These are phyloP conservation scores for Watersipora subatra DNA, from an alignment of 1,140 invertebrate genomes.

Conservation along the genomic window DNA sequence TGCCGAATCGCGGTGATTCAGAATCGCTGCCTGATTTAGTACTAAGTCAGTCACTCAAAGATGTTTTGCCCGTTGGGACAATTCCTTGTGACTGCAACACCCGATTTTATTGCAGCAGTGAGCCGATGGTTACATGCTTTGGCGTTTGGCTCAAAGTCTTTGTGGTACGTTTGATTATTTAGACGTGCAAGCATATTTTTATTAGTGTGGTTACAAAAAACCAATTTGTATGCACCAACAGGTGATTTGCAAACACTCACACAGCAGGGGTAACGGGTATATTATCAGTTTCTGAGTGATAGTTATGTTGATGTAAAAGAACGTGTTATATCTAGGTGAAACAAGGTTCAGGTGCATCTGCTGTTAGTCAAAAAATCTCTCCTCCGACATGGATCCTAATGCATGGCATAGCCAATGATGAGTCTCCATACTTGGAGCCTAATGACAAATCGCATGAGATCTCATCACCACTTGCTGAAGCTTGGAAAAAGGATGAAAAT, in stretches of 20 bases:
- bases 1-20: too few species aligned
- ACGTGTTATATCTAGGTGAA: too few species aligned
- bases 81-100: not conserved
- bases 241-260: too few species aligned
- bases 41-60: not conserved
- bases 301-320: too few species aligned
- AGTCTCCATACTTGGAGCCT: not conserved
- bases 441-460: not conserved
- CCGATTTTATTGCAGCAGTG: not conserved
- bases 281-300: too few species aligned
- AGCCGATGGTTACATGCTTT: not conserved
- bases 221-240: too few species aligned
- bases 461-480: not conserved
- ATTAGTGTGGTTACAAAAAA: too few species aligned
- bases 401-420: not conserved
- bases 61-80: not conserved
- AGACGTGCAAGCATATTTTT: too few species aligned
- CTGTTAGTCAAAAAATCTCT: not conserved
- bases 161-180: too few species aligned
- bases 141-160: not conserved
- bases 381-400: not conserved
- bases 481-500: not conserved
- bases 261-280: too few species aligned
- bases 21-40: too few species aligned
- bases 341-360: not conserved